A percentile compares a stretch with the other conserved stretches of the same genome.
Evolutionary conservation across 2,888 invertebrate species (phyloP).

Genomic region (Leptogaster cylindrica): DNA sequence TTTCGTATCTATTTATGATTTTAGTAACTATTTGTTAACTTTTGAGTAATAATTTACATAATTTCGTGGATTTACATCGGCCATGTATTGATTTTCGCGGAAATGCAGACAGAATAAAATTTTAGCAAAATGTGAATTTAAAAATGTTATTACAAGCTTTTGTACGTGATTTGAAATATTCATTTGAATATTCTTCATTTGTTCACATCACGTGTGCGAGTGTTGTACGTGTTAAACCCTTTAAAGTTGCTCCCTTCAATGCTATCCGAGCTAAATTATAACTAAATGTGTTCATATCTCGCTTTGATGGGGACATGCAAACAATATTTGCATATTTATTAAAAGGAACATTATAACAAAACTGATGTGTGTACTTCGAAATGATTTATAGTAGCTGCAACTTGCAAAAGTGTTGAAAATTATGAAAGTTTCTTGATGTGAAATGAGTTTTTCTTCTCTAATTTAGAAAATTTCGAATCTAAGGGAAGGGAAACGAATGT

Average conservation of each 20-base stretch:
- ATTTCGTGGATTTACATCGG: background rate
- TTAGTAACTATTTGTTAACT: constrained; percentile 5
- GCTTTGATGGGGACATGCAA: background rate
- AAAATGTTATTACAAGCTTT: constrained; percentile 28
- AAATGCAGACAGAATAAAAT: constrained; percentile 25
- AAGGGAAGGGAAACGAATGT: too few species aligned
- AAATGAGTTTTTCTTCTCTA: too few species aligned
- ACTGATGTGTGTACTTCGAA: too few species aligned
- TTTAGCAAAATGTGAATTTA: constrained; percentile 12
- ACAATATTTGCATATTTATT: constrained; percentile 38
- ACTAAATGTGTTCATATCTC: constrained; percentile 22
- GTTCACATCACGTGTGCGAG: background rate
- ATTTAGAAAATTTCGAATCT: too few species aligned
- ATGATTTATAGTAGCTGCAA: too few species aligned
- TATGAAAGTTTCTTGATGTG: too few species aligned
- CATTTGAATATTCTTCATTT: constrained; percentile 25
- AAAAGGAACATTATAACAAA: constrained; percentile 27
- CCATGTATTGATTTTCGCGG: constrained; percentile 19
- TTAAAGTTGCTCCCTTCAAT: background rate
- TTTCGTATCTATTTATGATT: background rate
- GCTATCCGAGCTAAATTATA: background rate
- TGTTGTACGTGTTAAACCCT: constrained; percentile 28
- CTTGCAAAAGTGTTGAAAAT: too few species aligned
- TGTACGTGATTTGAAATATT: constrained; percentile 33
- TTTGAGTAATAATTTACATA: constrained; percentile 12